Evolutionary conservation across 2,113 vertebrate genomes (phyloP).

Genomic region (Gulo gulo): DNA sequence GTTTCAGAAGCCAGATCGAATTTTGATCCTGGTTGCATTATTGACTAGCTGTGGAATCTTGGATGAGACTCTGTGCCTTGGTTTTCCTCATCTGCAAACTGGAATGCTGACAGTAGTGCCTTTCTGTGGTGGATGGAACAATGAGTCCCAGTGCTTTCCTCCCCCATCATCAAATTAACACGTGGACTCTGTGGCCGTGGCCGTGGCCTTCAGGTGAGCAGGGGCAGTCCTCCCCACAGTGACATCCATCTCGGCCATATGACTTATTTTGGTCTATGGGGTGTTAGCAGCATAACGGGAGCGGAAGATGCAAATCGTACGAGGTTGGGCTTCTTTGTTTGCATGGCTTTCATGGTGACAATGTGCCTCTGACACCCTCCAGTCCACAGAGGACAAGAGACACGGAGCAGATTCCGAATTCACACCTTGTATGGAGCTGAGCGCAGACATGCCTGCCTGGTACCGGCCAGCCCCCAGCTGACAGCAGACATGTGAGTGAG

Average conservation of each 20-base stretch:
- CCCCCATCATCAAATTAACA: neutral
- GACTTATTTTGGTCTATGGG: neutral
- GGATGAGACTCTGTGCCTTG: neutral
- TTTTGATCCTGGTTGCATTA: neutral
- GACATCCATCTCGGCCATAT: neutral
- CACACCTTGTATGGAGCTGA: neutral
- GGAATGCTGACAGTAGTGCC: neutral
- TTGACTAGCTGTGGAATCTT: neutral
- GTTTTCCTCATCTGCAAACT: neutral
- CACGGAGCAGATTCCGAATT: accelerated
- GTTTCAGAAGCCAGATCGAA: neutral
- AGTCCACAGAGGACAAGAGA: neutral
- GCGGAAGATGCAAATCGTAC: neutral
- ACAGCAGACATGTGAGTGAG: neutral
- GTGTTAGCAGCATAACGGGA: neutral
- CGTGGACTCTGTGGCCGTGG: accelerated
- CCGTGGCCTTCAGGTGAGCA: neutral
- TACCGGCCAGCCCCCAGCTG: neutral
- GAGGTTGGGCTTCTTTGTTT: neutral
- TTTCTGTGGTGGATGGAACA: neutral
- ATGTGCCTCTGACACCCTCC: neutral
- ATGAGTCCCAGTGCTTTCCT: neutral
- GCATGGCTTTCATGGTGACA: neutral
- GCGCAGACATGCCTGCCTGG: neutral
- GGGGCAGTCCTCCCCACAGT: accelerated